phyloP scores from a whole-genome alignment of 2,888 invertebrate genomes.

The Thera britannica region DNA sequence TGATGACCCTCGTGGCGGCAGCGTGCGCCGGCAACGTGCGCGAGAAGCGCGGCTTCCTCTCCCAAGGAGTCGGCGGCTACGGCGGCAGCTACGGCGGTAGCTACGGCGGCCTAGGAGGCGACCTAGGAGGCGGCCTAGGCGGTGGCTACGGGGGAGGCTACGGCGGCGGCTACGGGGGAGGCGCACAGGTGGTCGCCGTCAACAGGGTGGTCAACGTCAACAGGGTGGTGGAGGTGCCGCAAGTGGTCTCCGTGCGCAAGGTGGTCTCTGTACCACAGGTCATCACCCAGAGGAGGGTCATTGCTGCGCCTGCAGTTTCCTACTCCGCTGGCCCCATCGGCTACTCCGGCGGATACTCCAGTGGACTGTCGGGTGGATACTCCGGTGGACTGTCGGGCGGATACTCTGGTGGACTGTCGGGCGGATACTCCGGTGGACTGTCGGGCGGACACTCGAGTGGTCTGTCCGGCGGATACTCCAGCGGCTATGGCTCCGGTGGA shows the following conservation, averaged over 20 bases:
- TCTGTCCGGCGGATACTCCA: too few relatives aligned
- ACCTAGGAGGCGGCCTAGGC: conserved; percentile 14
- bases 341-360: conserved; percentile 29
- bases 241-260: conserved; percentile 57
- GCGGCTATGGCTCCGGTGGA: too few relatives aligned
- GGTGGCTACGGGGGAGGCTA: conserved; percentile 25
- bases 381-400: conserved; percentile 25
- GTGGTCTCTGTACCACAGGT: conserved; percentile 63
- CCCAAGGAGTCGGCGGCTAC: conserved; percentile 24
- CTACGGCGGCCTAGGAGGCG: conserved; percentile 27
- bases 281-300: conserved; percentile 59
- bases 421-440: too few relatives aligned
- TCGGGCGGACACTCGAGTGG: too few relatives aligned
- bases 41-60: conserved; percentile 42
- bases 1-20: conserved; percentile 42
- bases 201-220: conserved; percentile 58
- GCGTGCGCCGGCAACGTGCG: conserved; percentile 41
- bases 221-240: conserved; percentile 56
- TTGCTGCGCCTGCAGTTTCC: conserved; percentile 47
- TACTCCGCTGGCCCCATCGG: conserved; percentile 26
- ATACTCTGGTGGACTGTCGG: conserved; percentile 9
- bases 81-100: conserved; percentile 17
- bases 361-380: conserved; percentile 30
- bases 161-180: conserved; percentile 29
- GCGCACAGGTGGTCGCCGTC: conserved; percentile 48